These are phyloP conservation scores for Apolygus lucorum DNA, from an alignment of 1,140 invertebrate genomes.

Conservation along the genomic window DNA sequence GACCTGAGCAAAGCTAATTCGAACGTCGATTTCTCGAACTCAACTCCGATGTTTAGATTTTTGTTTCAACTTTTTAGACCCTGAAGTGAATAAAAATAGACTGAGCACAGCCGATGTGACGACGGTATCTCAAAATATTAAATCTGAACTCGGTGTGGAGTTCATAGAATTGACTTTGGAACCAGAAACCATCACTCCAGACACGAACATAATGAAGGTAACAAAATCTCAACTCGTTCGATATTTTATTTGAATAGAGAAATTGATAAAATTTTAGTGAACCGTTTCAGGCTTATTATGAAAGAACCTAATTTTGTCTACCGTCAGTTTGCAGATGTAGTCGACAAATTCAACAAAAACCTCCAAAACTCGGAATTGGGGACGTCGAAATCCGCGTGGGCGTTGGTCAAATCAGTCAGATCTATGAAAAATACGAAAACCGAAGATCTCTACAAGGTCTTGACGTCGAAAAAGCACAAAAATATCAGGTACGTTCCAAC, in stretches of 20 bases:
- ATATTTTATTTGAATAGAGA: too few relatives aligned
- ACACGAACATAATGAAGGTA: background rate
- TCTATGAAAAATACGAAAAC: slow-evolving; percentile 47
- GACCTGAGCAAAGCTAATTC: too few relatives aligned
- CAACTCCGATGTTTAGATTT: too few relatives aligned
- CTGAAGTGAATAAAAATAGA: background rate
- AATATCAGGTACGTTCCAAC: slow-evolving; percentile 47
- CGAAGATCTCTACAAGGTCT: slow-evolving; percentile 50
- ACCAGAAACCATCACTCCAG: background rate
- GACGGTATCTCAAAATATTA: background rate
- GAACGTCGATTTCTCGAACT: too few relatives aligned
- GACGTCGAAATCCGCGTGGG: slow-evolving; percentile 50
- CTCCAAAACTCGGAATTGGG: slow-evolving; percentile 50
- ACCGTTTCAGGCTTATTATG: too few relatives aligned
- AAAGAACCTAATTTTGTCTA: too few relatives aligned
- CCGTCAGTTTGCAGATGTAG: slow-evolving; percentile 42
- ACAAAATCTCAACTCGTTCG: too few relatives aligned
- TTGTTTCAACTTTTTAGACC: too few relatives aligned
- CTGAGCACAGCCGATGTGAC: background rate
- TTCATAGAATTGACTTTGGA: background rate
- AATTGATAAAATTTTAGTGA: too few relatives aligned
- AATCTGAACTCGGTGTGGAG: background rate
- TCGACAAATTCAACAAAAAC: slow-evolving; percentile 46
- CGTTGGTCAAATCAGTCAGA: slow-evolving; percentile 53
- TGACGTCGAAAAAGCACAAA: slow-evolving; percentile 47